Evolutionary conservation across 2,113 vertebrate genomes (phyloP).

Genomic region (Apaloderma vittatum): DNA sequence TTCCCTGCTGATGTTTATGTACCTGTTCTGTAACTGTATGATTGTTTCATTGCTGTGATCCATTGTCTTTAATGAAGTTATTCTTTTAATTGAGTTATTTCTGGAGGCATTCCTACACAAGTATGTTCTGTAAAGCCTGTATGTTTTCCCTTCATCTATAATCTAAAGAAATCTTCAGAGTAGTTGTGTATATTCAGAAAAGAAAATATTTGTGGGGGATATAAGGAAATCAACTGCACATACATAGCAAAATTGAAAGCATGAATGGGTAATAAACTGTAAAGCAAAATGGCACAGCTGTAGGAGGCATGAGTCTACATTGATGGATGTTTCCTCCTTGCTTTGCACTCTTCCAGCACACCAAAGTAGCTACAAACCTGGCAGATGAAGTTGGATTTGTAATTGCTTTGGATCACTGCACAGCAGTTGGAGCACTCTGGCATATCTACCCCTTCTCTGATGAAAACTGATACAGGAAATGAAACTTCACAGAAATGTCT

Average conservation of each 20-base stretch:
- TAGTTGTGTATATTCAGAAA: neutral
- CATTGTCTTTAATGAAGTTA: neutral
- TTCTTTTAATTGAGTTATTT: neutral
- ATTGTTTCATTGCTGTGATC: neutral
- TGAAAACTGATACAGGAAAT: conserved; percentile 19
- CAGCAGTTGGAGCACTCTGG: neutral
- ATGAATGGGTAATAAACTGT: neutral
- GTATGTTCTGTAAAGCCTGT: neutral
- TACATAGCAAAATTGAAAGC: neutral
- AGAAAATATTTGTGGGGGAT: neutral
- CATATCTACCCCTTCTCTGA: neutral
- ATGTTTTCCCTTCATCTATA: neutral
- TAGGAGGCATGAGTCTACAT: neutral
- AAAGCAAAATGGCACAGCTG: conserved; percentile 3
- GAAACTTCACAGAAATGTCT: conserved; percentile 2
- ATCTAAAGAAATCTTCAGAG: neutral
- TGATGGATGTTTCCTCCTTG: neutral
- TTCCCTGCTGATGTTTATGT: conserved; percentile 11
- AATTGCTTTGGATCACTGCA: neutral
- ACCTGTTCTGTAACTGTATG: neutral
- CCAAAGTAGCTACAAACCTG: neutral
- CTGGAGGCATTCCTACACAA: neutral
- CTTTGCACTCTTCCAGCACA: neutral
- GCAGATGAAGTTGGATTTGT: neutral
- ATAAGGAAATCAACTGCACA: neutral